Percentiles rank a stretch among this genome's conserved stretches.
phyloP scores from a whole-genome alignment of 53 echinoderm and acorn worm species.

The Arbacia lixula region DNA sequence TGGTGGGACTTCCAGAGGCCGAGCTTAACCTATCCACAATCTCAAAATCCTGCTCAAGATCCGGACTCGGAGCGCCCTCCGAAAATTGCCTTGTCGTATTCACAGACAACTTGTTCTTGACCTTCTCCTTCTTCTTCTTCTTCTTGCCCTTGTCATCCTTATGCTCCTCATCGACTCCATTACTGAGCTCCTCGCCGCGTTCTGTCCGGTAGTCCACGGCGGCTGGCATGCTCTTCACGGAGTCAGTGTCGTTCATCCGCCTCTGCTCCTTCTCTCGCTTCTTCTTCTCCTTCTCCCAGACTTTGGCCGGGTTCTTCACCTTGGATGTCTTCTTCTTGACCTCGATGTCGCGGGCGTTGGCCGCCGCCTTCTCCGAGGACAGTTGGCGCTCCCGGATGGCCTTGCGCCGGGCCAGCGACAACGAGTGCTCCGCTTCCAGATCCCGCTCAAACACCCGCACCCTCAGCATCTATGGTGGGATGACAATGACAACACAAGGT shows the following conservation, averaged over 20 bases:
- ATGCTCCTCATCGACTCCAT: slow-evolving; percentile 9
- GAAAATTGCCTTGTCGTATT: slow-evolving; percentile 8
- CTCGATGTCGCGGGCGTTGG: slow-evolving; percentile 80
- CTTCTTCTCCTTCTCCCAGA: slow-evolving; percentile 72
- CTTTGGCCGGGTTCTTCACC: slow-evolving; percentile 58
- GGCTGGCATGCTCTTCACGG: slow-evolving; percentile 19
- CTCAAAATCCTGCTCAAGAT: slow-evolving; percentile 38
- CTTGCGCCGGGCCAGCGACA: slow-evolving; percentile 79
- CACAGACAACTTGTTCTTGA: slow-evolving; percentile 51
- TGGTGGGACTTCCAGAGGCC: slow-evolving; percentile 42
- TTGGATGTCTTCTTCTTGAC: slow-evolving; percentile 77
- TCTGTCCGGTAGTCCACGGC: slow-evolving; percentile 17
- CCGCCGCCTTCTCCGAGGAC: slow-evolving; percentile 77
- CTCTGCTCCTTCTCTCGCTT: slow-evolving; percentile 31
- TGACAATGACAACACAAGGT: neutral
- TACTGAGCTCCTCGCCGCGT: neutral
- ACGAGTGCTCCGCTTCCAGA: slow-evolving; percentile 88
- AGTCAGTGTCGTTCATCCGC: slow-evolving; percentile 2
- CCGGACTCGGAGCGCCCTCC: slow-evolving; percentile 19
- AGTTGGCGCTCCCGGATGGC: slow-evolving; percentile 84
- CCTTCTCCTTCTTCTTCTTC: slow-evolving; percentile 69
- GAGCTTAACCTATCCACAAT: slow-evolving; percentile 47
- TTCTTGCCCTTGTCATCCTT: slow-evolving; percentile 50
- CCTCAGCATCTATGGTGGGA: slow-evolving; percentile 81
- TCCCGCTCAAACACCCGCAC: slow-evolving; percentile 91